Evolutionary conservation across 2,113 vertebrate genomes (phyloP).

Genomic region (Dipodomys merriami): DNA sequence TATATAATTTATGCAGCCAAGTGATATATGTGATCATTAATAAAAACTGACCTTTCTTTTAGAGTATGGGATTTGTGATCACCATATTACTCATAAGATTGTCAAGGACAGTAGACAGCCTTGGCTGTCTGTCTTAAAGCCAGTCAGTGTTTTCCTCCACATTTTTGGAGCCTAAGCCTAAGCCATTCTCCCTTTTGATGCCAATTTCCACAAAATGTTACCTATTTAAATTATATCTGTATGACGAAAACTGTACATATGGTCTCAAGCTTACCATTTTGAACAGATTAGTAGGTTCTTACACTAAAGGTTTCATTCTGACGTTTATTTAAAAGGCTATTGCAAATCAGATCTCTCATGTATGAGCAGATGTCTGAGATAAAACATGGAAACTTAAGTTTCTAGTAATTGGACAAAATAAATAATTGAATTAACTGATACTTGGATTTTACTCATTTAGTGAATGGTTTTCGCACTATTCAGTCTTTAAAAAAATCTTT

Average conservation of each 20-base stretch:
- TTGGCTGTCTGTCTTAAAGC: slow-evolving; percentile 10
- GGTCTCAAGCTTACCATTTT: slow-evolving; percentile 7
- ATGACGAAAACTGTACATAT: slow-evolving; percentile 1
- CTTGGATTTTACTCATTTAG: background rate
- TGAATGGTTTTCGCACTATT: background rate
- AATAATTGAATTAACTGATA: background rate
- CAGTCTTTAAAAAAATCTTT: background rate
- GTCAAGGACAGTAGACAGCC: background rate
- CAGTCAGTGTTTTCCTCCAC: background rate
- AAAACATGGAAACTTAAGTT: slow-evolving; percentile 6
- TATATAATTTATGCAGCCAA: background rate
- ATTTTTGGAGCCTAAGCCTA: background rate
- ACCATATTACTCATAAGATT: background rate
- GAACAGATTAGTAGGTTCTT: slow-evolving; percentile 8
- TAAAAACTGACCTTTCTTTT: background rate
- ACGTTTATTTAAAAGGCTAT: slow-evolving; percentile 45
- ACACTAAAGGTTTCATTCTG: slow-evolving; percentile 32
- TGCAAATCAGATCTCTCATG: background rate
- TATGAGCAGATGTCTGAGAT: background rate
- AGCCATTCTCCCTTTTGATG: slow-evolving; percentile 26
- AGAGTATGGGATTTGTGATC: background rate
- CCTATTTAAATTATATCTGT: slow-evolving; percentile 48
- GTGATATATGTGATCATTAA: background rate
- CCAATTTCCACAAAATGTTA: slow-evolving; percentile 42
- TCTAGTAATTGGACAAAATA: background rate